Evolutionary conservation across 2,888 invertebrate genomes (phyloP), one percentile per base, ranked within the genome.

Genomic region (Siphlonurus alternatus): DNA sequence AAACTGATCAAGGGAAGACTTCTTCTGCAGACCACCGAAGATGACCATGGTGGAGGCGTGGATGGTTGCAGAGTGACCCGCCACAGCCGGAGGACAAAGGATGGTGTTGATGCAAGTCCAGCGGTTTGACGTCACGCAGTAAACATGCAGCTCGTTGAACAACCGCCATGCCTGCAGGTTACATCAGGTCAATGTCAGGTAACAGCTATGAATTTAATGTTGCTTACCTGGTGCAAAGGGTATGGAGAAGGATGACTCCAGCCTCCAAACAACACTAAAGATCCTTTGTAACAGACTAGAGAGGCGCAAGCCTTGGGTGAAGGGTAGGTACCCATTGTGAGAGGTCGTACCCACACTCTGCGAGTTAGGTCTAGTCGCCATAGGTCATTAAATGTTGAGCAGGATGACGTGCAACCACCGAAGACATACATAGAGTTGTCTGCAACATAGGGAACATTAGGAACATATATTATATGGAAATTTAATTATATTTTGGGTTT

Each of bases 291-390:
- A 68, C 85, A 82, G n/a, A 94, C 87, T 83, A 97, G 85, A 20
- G 93, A 88, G 38, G 95, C 93, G 74, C 93, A 93, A 62, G 95
- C 95, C 78, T 96, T 97, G 0, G 97, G 96, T 2, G 93, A 92
- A 7, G 97, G 97, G 78, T 96, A 95, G 61, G 86, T 88, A 51
- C 88, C 93, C 76, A 86, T 87, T 2, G 92, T 87, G 59, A 89
- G 76, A 0, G 89, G 89, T 68, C 93, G 80, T 22, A 88, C 82
- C 96, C 96, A 96, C 69, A 85, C 81, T 70, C 93, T 80, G 61
- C 83, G 86, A 1, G 89, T 88, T 66, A 97, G 81, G 78, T 97
- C 93, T 75, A 97, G 85, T 67, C 85, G 82, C 97, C 97, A 97
- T 38, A 98, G 79, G 78, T 98, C 97, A 78, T 98, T 97, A 73